Evolutionary conservation across 2,113 vertebrate genomes (phyloP), one percentile per base, ranked within the genome.

Genomic region (Albula glossodonta): DNA sequence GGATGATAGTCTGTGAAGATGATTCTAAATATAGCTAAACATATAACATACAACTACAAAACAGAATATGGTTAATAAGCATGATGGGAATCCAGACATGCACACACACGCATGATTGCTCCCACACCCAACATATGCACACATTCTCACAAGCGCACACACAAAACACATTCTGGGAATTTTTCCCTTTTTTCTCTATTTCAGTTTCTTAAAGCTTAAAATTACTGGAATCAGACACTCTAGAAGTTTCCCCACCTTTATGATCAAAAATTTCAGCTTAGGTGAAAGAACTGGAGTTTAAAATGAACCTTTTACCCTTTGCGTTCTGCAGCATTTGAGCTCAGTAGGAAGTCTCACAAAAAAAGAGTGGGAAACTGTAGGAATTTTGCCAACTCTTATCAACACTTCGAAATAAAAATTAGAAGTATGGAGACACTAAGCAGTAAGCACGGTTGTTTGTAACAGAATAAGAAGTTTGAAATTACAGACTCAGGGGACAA

Each of bases 11-110:
- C n/a, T 74, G n/a, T 74, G 87, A 84, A 84, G 86, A 88, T 89
- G 81, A 84, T 87, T 83, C 83, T 90, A 90, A 90, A 89, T 87
- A 90, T 89, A 92, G 78, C 90, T 41, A 41, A 41, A 41, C 31
- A 41, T 41, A 41, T 41, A 41, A 41, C 31, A 41, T 41, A 41
- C 31, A 41, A 83, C 86, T 87, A 85, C 88, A 87, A 86, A 90
- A 78, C 84, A 93, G 90, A 90, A 91, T 90, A 91, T 87, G 84
- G 89, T 87, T 88, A 90, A 84, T 84, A 80, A 84, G 85, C 80
- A 52, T 77, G 5, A 41, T 81, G 8, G 87, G 87, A 25, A 81
- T 22, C 80, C 53, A 83, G 84, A 79, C 88, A 83, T 50, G 17
- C 84, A 88, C 82, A 84, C 60, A 66, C 84, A 13, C 57, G 56